phyloP scores from a whole-genome alignment of 2,113 vertebrate genomes.

The Origma solitaria region DNA sequence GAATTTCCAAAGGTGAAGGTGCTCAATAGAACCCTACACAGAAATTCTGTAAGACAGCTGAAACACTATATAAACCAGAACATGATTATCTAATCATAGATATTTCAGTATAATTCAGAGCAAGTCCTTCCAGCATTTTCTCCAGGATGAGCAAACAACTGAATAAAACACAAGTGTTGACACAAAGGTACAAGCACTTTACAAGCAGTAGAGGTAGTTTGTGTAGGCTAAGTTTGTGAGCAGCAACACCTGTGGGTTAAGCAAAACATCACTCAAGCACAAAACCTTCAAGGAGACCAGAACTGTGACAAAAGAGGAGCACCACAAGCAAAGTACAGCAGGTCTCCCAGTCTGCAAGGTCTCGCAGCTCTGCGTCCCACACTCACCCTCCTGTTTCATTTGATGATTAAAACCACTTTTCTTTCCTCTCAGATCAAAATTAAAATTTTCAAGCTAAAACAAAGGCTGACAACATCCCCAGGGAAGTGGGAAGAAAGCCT shows the following conservation, averaged over 20 bases:
- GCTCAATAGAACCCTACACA: not conserved
- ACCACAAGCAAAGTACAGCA: not conserved
- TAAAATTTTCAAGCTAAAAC: not conserved
- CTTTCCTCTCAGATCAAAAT: not conserved
- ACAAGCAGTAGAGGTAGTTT: not conserved
- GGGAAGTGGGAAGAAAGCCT: constrained; percentile 20
- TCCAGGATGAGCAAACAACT: not conserved
- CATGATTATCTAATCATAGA: not conserved
- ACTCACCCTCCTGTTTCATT: not conserved
- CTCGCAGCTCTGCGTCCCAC: not conserved
- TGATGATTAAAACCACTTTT: not conserved
- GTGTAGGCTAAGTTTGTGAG: not conserved
- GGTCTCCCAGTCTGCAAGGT: not conserved
- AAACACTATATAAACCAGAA: not conserved
- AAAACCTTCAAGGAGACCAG: not conserved
- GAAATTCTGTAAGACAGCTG: not conserved
- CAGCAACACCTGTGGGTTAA: not conserved
- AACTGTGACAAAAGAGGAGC: not conserved
- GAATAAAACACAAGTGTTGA: not conserved
- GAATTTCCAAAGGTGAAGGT: not conserved
- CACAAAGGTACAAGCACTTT: not conserved
- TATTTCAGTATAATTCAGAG: not conserved
- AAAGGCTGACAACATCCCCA: constrained; percentile 25
- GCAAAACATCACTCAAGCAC: not conserved
- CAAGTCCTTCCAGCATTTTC: not conserved